Base-by-base conservation (phyloP, 2,888 invertebrate genomes). In the Scaptomyza caliginosa region DNA sequence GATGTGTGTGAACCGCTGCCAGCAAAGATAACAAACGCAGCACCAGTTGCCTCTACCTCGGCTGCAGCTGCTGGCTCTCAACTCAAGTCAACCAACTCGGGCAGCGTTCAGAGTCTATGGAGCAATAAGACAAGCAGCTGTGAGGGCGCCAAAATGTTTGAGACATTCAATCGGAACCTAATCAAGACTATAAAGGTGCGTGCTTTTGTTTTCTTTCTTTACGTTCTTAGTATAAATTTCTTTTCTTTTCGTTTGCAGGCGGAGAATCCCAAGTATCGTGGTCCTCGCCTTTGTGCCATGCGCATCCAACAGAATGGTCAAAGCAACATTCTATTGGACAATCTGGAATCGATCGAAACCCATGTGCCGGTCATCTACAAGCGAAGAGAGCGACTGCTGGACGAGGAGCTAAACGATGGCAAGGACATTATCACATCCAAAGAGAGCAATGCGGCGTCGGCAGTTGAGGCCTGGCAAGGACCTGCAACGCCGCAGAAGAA, bases 271-370 rank as follows among this genome's bases (percentile, higher is more conserved):
- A 91, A 91, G 62, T 77, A 91, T 60, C 89, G 88, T 10, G 96
- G 96, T 1, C 95, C 96, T 1, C 93, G 96, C 67, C 94, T 95
- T 79, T 96, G 96, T 84, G 95, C 96, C 50, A 93, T 96, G 86
- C 93, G 95, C 32, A 93, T 96, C 81, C 96, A 96, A 83, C 96
- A 96, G 85, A 94, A 94, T 5, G 96, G 95, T 5, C 95, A 95
- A 10, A 96, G 95, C 88, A 96, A 96, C 89, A 95, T 96, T 80
- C 91, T 96, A 4, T 92, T 96, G 21, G 96, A 96, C 90, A 96
- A 96, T 81, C 94, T 95, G 28, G 95, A 95, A 76, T 94, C 94
- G 40, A 79, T 91, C 11, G 90, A 90, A 42, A 87, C 90, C 11
- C 93, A 95, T 24, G 94, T 95, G 11, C 96, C 96, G 0, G 94